Base-by-base conservation (phyloP, 1,140 invertebrate species). In the Lanistes nyassanus region DNA sequence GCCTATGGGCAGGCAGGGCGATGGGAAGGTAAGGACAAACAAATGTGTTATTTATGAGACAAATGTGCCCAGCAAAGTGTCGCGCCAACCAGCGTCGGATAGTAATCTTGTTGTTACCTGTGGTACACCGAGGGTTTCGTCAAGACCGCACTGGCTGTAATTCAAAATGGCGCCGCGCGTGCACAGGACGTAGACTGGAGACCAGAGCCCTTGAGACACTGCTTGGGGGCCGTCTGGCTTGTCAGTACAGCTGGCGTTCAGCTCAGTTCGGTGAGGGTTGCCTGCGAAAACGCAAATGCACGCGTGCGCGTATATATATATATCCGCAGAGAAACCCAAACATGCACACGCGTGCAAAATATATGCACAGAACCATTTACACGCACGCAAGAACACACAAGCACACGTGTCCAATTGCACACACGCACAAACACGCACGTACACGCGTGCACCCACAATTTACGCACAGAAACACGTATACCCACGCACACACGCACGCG, bases 401-500 rank as follows among this genome's bases (percentile, higher is more conserved):
- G 37, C 31, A 65, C 29, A 65, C 62, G 19, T 23, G 37, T 37
- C 29, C 31, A 31, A 23, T 16, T 26, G 2, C 34, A 11, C 64
- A 37, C 34, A 21, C 29, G 42, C 21, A 3, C 65, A 66, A 13
- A 66, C 65, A 66, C 36, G 39, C 65, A 66, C 36, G 39, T 21
- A 21, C 36, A 66, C 37, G n/a, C 16, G 6, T 19, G 21, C 13
- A 66, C 65, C 13, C 36, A 37, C 64, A 26, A 29, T 29, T 26
- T 29, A 37, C 64, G 36, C 64, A 36, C 64, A 66, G 3, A 0
- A 26, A 66, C 64, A n/a, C 64, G 36, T 21, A 36, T 31, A 36
- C 36, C 3, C 64, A 66, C 31, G 36, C 64, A 66, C 64, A 66
- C 64, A 66, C 34, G 36, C 31, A 65, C 62, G 34, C 62, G 34